Conservation (phyloP, 92 coral and sea anemone species). For the Umimayanthus chanpuru region DNA sequence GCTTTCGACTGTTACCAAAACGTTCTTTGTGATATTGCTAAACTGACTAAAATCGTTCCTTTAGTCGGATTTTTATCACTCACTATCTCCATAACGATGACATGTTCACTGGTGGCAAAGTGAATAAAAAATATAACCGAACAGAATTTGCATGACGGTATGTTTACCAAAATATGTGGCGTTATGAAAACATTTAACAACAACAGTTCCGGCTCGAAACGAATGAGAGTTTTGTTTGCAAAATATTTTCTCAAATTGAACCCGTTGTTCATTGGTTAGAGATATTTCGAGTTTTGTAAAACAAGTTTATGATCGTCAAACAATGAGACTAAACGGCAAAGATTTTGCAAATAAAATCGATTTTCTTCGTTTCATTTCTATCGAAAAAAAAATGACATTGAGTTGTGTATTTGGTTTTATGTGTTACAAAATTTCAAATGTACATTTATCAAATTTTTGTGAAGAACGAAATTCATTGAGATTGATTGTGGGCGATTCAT, state of each 20-base stretch:
- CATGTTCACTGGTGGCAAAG: background rate
- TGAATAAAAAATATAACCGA: background rate
- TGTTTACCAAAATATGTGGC: background rate
- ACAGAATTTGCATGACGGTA: constrained; percentile 16
- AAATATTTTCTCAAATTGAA: background rate
- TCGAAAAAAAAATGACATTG: background rate
- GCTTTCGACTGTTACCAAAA: background rate
- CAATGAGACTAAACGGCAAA: background rate
- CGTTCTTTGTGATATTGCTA: background rate
- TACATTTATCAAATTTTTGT: background rate
- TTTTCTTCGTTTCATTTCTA: background rate
- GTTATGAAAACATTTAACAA: constrained; percentile 20
- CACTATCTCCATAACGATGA: background rate
- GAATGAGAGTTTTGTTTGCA: constrained; percentile 27
- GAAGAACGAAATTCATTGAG: constrained; percentile 5
- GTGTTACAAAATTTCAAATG: background rate
- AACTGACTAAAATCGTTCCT: background rate
- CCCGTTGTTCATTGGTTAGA: background rate
- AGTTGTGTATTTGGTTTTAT: background rate
- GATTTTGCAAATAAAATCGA: background rate
- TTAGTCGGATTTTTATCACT: background rate
- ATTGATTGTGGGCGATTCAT: background rate
- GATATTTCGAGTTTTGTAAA: background rate
- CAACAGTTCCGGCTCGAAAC: constrained; percentile 20
- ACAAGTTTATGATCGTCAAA: background rate